phyloP scores from a whole-genome alignment of 2,797 vertebrate species.

The Tarsius wallacei region DNA sequence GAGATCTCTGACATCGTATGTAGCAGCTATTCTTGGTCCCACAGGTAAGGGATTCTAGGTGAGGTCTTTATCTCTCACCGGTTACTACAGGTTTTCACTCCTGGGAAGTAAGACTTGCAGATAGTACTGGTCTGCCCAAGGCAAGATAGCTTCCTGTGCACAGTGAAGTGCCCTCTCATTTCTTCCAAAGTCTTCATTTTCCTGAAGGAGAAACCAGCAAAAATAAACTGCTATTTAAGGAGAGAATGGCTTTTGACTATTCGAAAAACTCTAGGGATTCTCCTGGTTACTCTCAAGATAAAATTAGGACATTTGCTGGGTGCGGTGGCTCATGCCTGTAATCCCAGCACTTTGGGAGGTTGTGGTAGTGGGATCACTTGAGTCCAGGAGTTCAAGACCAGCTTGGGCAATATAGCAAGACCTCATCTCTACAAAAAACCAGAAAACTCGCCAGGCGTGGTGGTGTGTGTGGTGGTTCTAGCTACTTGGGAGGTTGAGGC shows the following conservation, averaged over 20 bases:
- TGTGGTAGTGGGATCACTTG: too few species aligned
- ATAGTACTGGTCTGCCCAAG: background rate
- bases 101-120: background rate
- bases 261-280: background rate
- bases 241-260: background rate
- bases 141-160: background rate
- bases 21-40: background rate
- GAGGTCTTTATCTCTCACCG: background rate
- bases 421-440: too few species aligned
- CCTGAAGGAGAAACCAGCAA: slow-evolving; percentile 22
- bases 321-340: too few species aligned
- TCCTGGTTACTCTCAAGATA: background rate
- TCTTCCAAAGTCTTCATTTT: background rate
- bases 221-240: background rate
- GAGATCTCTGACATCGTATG: background rate
- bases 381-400: too few species aligned
- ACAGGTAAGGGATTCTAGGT: background rate
- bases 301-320: background rate
- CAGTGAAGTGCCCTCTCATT: background rate
- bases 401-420: too few species aligned
- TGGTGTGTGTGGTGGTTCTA: too few species aligned
- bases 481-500: too few species aligned
- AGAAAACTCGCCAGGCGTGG: too few species aligned
- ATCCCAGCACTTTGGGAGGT: too few species aligned
- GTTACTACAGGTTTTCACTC: background rate